Percentiles rank a stretch among this genome's conserved stretches.
These are phyloP conservation scores for Drosophila erecta DNA, from an alignment of 1,140 invertebrate genomes.

Conservation along the genomic window DNA sequence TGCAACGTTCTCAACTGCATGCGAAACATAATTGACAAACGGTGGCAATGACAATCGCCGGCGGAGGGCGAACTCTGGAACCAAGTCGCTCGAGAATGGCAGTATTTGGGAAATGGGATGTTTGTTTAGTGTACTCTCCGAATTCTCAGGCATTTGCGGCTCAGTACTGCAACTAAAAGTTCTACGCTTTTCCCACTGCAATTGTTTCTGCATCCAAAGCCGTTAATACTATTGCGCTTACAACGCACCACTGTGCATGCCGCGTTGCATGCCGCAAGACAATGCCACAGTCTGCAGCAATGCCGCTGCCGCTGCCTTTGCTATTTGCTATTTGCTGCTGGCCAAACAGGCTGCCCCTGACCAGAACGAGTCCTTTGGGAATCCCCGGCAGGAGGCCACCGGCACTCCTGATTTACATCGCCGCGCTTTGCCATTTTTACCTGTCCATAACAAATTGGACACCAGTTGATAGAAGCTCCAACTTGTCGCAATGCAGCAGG, in stretches of 20 bases:
- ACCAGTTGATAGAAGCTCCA: constrained; percentile 74
- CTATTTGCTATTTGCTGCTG: constrained; percentile 2
- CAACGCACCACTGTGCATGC: constrained; percentile 21
- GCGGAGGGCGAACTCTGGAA: constrained; percentile 1
- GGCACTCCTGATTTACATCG: constrained; percentile 64
- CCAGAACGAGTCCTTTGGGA: constrained; percentile 27
- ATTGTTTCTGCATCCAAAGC: too few species aligned
- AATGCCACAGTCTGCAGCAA: constrained; percentile 48
- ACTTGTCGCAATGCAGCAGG: constrained; percentile 77
- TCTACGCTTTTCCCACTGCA: not conserved
- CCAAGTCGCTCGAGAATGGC: not conserved
- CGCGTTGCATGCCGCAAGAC: constrained; percentile 32
- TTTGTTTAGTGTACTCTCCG: too few species aligned
- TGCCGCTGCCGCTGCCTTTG: constrained; percentile 15
- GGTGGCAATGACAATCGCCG: constrained; percentile 47
- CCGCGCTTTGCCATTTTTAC: constrained; percentile 75
- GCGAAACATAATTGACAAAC: constrained; percentile 78
- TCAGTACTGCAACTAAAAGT: too few species aligned
- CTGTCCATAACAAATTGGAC: constrained; percentile 80
- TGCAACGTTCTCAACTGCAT: constrained; percentile 67
- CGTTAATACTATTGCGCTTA: not conserved
- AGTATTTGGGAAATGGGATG: not conserved
- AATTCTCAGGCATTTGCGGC: too few species aligned
- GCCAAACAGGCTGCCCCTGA: constrained; percentile 15
- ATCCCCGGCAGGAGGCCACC: constrained; percentile 9